phyloP scores from a whole-genome alignment of 2,888 invertebrate genomes.

The Chaitophorus viminalis region DNA sequence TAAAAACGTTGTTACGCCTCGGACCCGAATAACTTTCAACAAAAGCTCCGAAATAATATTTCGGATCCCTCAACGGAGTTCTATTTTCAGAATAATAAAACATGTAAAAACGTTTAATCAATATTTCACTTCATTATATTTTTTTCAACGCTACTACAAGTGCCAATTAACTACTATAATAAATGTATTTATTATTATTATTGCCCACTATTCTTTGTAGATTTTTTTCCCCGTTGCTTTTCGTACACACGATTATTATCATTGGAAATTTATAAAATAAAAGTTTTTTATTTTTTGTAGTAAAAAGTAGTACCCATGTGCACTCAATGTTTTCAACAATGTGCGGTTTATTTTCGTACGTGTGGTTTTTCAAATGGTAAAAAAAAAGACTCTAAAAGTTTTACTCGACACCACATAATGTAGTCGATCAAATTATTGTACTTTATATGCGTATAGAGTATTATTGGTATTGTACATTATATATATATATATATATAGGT shows the following conservation, averaged over 20 bases:
- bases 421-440: no score
- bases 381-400: no score
- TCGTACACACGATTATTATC: background rate
- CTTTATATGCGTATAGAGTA: no score
- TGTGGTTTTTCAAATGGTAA: no score
- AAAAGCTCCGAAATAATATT: constrained; percentile 8
- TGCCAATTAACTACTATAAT: background rate
- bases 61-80: background rate
- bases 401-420: no score
- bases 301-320: no score
- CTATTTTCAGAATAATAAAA: background rate
- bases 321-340: no score
- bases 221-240: background rate
- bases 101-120: constrained; percentile 1
- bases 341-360: no score
- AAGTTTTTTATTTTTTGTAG: no score
- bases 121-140: background rate
- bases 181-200: background rate
- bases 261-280: background rate
- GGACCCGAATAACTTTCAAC: background rate
- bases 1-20: background rate
- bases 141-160: background rate
- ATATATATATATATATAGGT: no score
- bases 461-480: no score
- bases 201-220: no score